Base-by-base conservation (phyloP, 2,888 invertebrate species). In the Oscheius myriophilus region DNA sequence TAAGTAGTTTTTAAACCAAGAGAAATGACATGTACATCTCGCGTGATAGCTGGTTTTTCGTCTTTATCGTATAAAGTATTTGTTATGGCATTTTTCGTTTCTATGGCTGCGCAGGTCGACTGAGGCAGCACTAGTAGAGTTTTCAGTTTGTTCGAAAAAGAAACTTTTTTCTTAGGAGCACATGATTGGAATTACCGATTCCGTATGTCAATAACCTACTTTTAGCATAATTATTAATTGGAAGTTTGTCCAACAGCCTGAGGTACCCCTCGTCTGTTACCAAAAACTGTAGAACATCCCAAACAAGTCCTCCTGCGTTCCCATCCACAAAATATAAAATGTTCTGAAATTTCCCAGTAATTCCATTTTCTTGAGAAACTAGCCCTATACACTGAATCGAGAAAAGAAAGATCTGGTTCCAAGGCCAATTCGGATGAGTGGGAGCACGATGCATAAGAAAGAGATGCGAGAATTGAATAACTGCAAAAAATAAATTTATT, bases 291-390 rank as follows among this genome's bases (percentile, higher is more conserved):
- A 70, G 69, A 16, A 80, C 67, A 42, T 73, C 75, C 82, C 80
- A 82, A 58, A 70, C 69, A 16, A 74, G 25, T 21, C 81, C 82
- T 11, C 62, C 54, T 4, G 82, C 78, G 1, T 71, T 61, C 0
- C 81, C 76, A 69, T 84, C 82, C 18, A 81, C 67, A 52, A 84
- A 81, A 61, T 84, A 84, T 18, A 84, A 64, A 16, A 84, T 75
- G 67, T 84, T 79, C 54, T 68, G 45, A 67, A 66, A 23, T 9
- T n/a, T n/a, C n/a, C n/a, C n/a, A 33, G 33, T 33, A 33, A 33
- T 6, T 33, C 33, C 33, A 33, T 3, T 43, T 43, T 21, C 26
- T 41, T 52, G 14, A 16, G 11, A 9, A 21, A 53, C 14, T 55
- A n/a, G 61, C 68, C 41, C 55, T 69, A 61, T 77, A 79, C 4